Evolutionary conservation across 2,797 vertebrate species (phyloP).

Genomic region (Phrynocephalus forsythii): DNA sequence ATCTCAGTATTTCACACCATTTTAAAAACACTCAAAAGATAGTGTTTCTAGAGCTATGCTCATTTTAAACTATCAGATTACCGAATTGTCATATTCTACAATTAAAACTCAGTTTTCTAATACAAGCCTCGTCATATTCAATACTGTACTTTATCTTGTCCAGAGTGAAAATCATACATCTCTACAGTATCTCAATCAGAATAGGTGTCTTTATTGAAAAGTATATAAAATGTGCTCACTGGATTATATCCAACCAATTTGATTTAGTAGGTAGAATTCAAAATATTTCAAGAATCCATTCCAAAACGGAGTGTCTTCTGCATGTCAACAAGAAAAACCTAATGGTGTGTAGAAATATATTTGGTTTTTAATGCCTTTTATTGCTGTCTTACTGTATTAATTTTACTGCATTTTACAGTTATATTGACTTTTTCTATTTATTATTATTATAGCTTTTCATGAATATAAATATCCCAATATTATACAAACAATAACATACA

Average conservation of each 20-base stretch:
- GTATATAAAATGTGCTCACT: neutral
- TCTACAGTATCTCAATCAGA: conserved; percentile 34
- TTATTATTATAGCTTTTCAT: neutral
- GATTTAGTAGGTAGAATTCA: neutral
- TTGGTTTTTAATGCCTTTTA: neutral
- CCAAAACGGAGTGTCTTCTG: neutral
- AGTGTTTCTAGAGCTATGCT: neutral
- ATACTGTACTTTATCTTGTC: neutral
- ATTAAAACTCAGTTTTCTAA: neutral
- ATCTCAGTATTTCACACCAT: no score
- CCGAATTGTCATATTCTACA: neutral
- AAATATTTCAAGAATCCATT: neutral
- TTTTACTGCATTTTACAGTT: neutral
- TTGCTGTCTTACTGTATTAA: neutral
- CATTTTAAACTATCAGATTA: neutral
- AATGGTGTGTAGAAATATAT: neutral
- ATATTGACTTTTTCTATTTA: neutral
- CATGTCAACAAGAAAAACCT: neutral
- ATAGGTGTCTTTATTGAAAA: neutral
- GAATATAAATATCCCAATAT: neutral
- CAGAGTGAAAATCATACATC: neutral
- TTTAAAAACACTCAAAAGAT: no score
- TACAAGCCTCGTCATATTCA: conserved; percentile 19
- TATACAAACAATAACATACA: neutral
- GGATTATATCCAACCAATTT: neutral